Conservation (phyloP, 2,888 invertebrate species). For the Quadroppia sp. region DNA sequence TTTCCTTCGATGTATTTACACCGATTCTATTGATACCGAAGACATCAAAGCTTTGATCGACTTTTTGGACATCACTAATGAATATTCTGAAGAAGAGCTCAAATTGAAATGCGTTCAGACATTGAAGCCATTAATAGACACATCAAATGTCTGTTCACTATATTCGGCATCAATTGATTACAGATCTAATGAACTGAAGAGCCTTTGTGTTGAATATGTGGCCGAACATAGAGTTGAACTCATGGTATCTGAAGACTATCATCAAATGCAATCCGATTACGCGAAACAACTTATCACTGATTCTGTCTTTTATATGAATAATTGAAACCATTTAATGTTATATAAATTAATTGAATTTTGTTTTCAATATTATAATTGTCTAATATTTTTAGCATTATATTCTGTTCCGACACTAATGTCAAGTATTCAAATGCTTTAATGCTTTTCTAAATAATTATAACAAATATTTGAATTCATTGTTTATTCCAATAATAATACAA, state of each 20-base stretch:
- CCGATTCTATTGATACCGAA: not conserved
- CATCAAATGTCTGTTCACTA: not conserved
- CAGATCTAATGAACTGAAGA: not conserved
- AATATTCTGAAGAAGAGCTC: not conserved
- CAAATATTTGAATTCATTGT: too few species aligned
- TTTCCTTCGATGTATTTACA: not conserved
- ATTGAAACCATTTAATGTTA: not conserved
- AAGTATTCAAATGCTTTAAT: too few species aligned
- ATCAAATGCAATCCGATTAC: not conserved
- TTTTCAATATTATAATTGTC: too few species aligned
- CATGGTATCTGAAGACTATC: not conserved
- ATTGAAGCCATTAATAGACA: not conserved
- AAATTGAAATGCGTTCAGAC: not conserved
- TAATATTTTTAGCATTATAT: too few species aligned
- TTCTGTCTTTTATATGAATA: not conserved
- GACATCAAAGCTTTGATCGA: not conserved
- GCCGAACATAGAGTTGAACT: not conserved
- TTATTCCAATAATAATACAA: too few species aligned
- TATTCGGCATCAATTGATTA: not conserved
- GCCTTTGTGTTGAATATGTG: not conserved
- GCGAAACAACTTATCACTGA: not conserved
- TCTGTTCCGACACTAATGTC: too few species aligned
- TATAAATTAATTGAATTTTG: too few species aligned
- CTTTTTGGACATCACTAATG: not conserved
- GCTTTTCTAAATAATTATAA: too few species aligned